These are phyloP conservation scores for Odobenus rosmarus DNA, from an alignment of 2,113 vertebrate genomes.

Conservation along the genomic window DNA sequence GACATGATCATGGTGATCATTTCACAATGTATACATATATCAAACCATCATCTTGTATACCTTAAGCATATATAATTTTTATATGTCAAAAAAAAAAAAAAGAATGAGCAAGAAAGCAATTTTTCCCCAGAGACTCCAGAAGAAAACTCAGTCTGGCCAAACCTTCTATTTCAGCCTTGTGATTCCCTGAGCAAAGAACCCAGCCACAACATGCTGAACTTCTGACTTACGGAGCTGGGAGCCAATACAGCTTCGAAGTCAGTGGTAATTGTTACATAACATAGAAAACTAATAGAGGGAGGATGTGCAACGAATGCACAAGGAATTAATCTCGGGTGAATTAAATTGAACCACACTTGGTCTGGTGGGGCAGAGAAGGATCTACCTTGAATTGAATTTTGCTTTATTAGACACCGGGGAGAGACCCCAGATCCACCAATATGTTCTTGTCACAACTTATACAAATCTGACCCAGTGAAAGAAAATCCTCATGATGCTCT, in stretches of 20 bases:
- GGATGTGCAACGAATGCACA: background rate
- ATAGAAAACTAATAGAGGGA: background rate
- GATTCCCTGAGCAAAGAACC: background rate
- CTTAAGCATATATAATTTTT: background rate
- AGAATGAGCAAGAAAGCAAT: background rate
- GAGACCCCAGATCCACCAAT: background rate
- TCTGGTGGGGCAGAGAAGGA: background rate
- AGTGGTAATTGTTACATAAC: background rate
- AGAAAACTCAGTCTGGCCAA: background rate
- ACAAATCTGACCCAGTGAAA: background rate
- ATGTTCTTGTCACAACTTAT: background rate
- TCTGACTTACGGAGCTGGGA: background rate
- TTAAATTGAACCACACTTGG: background rate
- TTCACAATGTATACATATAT: background rate
- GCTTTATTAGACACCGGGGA: background rate
- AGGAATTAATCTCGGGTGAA: background rate
- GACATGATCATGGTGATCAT: background rate
- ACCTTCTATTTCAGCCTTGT: background rate
- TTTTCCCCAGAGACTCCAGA: background rate
- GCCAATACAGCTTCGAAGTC: too few relatives aligned
- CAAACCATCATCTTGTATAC: background rate
- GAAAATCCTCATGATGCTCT: background rate
- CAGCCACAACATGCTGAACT: accelerated
- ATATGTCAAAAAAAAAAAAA: background rate
- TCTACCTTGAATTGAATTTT: background rate